phyloP scores from a whole-genome alignment of 2,797 vertebrate species.

The Crenuchus spilurus region DNA sequence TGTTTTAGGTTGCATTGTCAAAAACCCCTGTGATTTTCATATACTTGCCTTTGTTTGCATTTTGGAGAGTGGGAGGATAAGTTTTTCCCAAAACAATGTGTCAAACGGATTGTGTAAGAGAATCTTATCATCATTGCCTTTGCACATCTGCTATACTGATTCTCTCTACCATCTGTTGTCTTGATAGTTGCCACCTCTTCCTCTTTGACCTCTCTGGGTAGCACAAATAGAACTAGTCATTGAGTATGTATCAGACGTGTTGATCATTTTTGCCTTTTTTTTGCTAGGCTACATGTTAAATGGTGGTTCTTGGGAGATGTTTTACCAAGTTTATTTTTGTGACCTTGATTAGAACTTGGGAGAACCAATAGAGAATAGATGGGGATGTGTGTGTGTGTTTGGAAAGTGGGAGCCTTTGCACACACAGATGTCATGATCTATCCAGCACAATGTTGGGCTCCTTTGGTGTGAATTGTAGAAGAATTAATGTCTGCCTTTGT shows the following conservation, averaged over 20 bases:
- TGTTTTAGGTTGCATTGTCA: conserved; percentile 22
- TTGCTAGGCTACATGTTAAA: conserved; percentile 69
- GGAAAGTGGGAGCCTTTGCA: conserved; percentile 42
- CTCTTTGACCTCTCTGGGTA: conserved; percentile 57
- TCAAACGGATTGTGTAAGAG: conserved; percentile 61
- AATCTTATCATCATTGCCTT: conserved; percentile 70
- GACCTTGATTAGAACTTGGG: conserved; percentile 22
- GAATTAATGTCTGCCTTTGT: conserved; percentile 41
- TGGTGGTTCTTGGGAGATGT: conserved; percentile 64
- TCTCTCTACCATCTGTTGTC: conserved; percentile 35
- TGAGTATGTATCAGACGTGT: conserved; percentile 63
- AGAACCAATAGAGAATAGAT: conserved; percentile 48
- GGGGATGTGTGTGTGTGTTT: conserved; percentile 47
- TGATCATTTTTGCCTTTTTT: conserved; percentile 72
- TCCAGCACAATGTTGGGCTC: conserved; percentile 55
- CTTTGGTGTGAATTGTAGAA: conserved; percentile 66
- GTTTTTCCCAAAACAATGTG: conserved; percentile 47
- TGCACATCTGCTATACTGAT: conserved; percentile 69
- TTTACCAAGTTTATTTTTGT: conserved; percentile 56
- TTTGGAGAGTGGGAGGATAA: conserved; percentile 35
- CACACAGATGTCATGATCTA: conserved; percentile 55
- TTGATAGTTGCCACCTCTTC: conserved; percentile 27
- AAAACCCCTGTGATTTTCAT: conserved; percentile 36
- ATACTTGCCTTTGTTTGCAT: conserved; percentile 42
- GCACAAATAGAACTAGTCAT: conserved; percentile 68